phyloP scores from a whole-genome alignment of 2,113 vertebrate species.

The Struthio camelus region DNA sequence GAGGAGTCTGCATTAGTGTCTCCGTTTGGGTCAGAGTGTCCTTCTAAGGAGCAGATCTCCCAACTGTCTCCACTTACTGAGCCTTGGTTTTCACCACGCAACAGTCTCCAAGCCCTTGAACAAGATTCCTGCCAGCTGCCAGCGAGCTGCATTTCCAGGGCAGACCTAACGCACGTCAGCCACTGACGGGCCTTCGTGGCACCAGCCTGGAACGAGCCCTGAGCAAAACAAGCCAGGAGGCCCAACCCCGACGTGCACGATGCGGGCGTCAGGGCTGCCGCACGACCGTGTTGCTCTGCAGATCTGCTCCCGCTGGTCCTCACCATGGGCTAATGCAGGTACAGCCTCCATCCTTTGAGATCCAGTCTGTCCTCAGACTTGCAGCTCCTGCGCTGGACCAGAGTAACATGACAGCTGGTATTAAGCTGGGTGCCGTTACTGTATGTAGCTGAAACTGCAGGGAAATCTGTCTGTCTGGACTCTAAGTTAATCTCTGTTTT shows the following conservation, averaged over 20 bases:
- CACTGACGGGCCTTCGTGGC: too few species aligned
- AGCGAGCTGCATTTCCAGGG: too few species aligned
- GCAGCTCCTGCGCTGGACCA: not conserved
- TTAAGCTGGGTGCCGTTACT: not conserved
- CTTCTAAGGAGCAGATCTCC: not conserved
- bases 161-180: not conserved
- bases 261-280: too few species aligned
- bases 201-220: fast-evolving
- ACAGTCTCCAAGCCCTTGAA: not conserved
- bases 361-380: too few species aligned
- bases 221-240: not conserved
- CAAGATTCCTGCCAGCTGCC: too few species aligned
- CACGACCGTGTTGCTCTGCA: too few species aligned
- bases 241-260: too few species aligned
- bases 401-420: fast-evolving
- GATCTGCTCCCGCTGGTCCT: too few species aligned
- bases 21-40: too few species aligned
- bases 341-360: too few species aligned
- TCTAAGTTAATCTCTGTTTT: not conserved
- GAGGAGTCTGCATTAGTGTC: not conserved
- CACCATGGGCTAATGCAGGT: too few species aligned
- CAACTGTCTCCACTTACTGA: not conserved
- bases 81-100: fast-evolving
- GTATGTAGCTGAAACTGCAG: not conserved
- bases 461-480: not conserved